Evolutionary conservation across 2,888 invertebrate genomes (phyloP).

Genomic region (Drosophila cyrtoloma): DNA sequence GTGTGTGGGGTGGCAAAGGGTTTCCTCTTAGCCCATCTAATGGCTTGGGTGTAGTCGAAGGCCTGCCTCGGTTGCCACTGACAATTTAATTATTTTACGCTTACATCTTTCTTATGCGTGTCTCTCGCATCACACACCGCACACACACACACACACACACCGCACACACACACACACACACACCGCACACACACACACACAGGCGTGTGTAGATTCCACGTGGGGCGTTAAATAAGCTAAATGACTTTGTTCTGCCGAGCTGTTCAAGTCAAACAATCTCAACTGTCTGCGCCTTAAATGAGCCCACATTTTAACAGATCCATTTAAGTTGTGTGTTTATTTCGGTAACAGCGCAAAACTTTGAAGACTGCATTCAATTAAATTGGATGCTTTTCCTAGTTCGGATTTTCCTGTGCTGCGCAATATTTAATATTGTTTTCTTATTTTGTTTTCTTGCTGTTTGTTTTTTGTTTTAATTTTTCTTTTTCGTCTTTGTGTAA

Average conservation of each 20-base stretch:
- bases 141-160: not conserved
- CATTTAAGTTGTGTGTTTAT: constrained; percentile 19
- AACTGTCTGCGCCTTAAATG: constrained; percentile 4
- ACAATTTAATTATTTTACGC: constrained; percentile 78
- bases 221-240: constrained; percentile 51
- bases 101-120: constrained; percentile 58
- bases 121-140: constrained; percentile 18
- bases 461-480: constrained; percentile 5
- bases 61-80: constrained; percentile 64
- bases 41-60: constrained; percentile 50
- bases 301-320: constrained; percentile 20
- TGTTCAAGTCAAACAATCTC: constrained; percentile 4
- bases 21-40: constrained; percentile 58
- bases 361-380: constrained; percentile 2
- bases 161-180: constrained; percentile 1
- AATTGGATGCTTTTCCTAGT: constrained; percentile 13
- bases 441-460: not conserved
- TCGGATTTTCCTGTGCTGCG: not conserved
- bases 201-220: constrained; percentile 9
- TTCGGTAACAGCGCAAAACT: not conserved
- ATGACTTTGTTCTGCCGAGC: constrained; percentile 30
- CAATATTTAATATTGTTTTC: not conserved
- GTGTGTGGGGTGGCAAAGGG: constrained; percentile 54
- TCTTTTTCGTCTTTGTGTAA: not conserved
- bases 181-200: not conserved